Evolutionary conservation across 2,888 invertebrate genomes (phyloP), one percentile per base, ranked within the genome.

Genomic region (Mamestra brassicae): DNA sequence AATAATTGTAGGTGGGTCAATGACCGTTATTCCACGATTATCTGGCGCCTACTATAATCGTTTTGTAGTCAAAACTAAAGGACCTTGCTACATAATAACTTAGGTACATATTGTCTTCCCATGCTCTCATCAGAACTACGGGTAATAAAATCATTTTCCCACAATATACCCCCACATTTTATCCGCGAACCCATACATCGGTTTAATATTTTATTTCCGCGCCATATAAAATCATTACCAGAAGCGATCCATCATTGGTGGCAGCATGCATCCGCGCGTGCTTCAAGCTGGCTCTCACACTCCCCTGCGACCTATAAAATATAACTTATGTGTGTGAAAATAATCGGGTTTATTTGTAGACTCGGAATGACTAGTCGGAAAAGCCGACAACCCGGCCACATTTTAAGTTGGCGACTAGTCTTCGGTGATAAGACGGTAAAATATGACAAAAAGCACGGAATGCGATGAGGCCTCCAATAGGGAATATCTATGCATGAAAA

Each of bases 221-320:
- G 62, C 84, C 62, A 82, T 81, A 85, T 83, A 79, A 69, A 85
- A 85, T 82, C 85, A 85, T 84, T 79, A 84, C 85, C 68, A 76
- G 84, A 66, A 52, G 47, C 81, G 62, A 84, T 84, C 69, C 73
- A 78, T 84, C 84, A 76, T 85, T 66, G 54, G 50, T 78, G 67
- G 60, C 70, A 62, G 58, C 68, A 61, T 72, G 84, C 84, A 84
- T 80, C 69, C 69, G 63, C 76, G 80, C 79, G 69, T 69, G 42
- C 76, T 84, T 52, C 45, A 84, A 76, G 66, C 64, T 42, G 67
- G 79, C 58, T 70, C 80, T 60, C 79, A 45, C 50, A 66, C 38
- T 74, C 80, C 74, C 81, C 36, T 34, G 81, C 54, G 68, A 76
- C 71, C 55, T 66, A 76, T 82, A 84, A 80, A 82, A 76, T 80